A percentile compares a stretch with the other conserved stretches of the same genome.
phyloP scores from a whole-genome alignment of 2,797 vertebrate genomes.

The Macropodus opercularis region DNA sequence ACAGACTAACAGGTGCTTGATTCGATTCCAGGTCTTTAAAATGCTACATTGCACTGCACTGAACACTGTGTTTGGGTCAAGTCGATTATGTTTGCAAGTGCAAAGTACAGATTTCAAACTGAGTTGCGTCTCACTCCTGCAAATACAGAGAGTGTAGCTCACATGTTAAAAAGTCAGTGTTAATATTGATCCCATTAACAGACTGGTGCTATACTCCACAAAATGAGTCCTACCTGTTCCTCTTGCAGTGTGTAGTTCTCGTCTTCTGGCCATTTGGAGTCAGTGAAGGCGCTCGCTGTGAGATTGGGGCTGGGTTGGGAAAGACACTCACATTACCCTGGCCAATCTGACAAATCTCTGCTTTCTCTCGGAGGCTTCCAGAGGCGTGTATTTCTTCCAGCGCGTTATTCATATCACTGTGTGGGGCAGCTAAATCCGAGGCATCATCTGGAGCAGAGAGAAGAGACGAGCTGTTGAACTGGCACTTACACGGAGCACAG shows the following conservation, averaged over 20 bases:
- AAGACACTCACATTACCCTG: constrained; percentile 73
- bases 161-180: constrained; percentile 26
- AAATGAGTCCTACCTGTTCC: constrained; percentile 75
- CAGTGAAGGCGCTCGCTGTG: constrained; percentile 70
- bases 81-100: constrained; percentile 72
- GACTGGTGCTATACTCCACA: constrained; percentile 8
- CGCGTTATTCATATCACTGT: constrained; percentile 83
- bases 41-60: constrained; percentile 48
- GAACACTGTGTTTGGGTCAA: constrained; percentile 52
- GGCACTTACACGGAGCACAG: constrained; percentile 61
- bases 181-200: constrained; percentile 13
- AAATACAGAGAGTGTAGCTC: constrained; percentile 65
- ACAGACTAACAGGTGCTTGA: constrained; percentile 79
- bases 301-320: constrained; percentile 72
- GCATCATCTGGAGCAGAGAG: constrained; percentile 81
- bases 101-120: constrained; percentile 66
- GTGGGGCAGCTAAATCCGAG: constrained; percentile 79
- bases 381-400: constrained; percentile 78
- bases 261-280: constrained; percentile 70
- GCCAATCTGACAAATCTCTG: constrained; percentile 77
- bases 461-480: constrained; percentile 61
- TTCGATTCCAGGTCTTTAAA: constrained; percentile 63
- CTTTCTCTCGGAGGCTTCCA: constrained; percentile 77
- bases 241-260: constrained; percentile 65
- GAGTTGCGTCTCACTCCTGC: constrained; percentile 45